Conservation (phyloP, 2,888 invertebrate species). For the Phengaris alcon region DNA sequence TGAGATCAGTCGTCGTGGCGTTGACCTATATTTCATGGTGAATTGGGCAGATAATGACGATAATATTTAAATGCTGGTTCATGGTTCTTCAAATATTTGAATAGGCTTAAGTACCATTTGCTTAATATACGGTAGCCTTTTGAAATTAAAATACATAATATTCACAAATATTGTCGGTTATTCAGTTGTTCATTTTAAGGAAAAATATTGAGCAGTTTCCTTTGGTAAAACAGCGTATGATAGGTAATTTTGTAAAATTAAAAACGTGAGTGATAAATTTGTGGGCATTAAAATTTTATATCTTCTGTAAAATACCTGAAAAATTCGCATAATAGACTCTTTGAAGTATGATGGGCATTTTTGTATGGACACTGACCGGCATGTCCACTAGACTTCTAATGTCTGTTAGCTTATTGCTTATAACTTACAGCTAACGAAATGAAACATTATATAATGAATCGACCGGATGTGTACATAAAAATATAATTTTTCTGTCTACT, state of each 20-base stretch:
- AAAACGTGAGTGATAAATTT: neutral
- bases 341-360: too few species aligned
- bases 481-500: too few species aligned
- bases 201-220: too few species aligned
- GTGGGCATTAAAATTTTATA: neutral
- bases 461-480: too few species aligned
- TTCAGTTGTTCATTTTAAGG: too few species aligned
- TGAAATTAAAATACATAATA: neutral
- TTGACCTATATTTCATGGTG: constrained; percentile 17
- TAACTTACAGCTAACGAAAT: too few species aligned
- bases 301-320: neutral
- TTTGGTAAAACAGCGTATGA: too few species aligned
- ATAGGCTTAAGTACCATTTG: neutral
- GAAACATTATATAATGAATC: too few species aligned
- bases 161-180: neutral
- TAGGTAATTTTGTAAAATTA: neutral
- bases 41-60: constrained; percentile 13
- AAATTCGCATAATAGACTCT: neutral
- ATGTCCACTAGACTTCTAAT: too few species aligned
- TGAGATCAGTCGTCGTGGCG: constrained; percentile 10
- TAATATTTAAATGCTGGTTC: constrained; percentile 10
- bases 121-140: neutral
- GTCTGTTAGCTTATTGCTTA: too few species aligned
- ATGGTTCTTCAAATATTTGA: neutral
- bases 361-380: too few species aligned